A percentile compares a stretch with the other conserved stretches of the same genome.
Evolutionary conservation across 64 coral and sea anemone species (phyloP).

Genomic region (Pocillopora verrucosa): DNA sequence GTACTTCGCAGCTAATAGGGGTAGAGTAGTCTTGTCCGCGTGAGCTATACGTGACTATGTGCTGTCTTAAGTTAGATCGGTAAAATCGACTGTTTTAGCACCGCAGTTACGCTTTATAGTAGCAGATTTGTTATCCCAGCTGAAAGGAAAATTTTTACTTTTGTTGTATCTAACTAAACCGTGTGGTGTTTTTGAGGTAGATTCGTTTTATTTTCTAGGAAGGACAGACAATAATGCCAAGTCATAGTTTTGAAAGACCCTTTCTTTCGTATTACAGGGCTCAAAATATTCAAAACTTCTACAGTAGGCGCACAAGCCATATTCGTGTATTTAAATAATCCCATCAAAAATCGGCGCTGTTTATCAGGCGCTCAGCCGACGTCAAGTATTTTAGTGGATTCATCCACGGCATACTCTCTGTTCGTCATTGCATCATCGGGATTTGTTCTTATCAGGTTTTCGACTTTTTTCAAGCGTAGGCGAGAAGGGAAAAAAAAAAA

Average conservation of each 20-base stretch:
- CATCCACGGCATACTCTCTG: background rate
- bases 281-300: background rate
- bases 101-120: background rate
- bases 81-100: background rate
- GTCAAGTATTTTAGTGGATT: constrained; percentile 41
- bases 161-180: background rate
- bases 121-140: background rate
- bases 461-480: constrained; percentile 13
- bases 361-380: background rate
- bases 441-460: background rate
- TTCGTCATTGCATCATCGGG: background rate
- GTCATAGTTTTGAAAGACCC: constrained; percentile 25
- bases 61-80: constrained; percentile 1
- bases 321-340: background rate
- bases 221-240: background rate
- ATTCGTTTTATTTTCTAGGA: background rate
- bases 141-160: background rate
- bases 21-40: background rate
- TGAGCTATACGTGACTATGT: constrained; percentile 33
- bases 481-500: constrained; percentile 28
- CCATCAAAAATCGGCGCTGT: constrained; percentile 8
- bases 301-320: background rate
- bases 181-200: background rate
- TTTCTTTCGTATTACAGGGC: background rate
- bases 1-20: background rate